Conservation (phyloP, 2,113 vertebrate genomes). For the Hippocampus zosterae region DNA sequence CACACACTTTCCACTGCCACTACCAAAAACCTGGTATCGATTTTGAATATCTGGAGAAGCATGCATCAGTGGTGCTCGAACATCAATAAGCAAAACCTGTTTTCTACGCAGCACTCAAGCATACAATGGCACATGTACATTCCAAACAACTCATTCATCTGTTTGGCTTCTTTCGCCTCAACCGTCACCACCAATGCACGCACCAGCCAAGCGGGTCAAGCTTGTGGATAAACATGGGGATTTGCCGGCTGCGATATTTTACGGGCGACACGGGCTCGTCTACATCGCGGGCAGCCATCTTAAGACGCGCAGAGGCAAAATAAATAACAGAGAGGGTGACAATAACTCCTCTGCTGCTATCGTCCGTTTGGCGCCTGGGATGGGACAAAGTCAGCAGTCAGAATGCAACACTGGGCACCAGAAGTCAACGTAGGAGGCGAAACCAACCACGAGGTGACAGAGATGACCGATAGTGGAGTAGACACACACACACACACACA, state of each 20-base stretch:
- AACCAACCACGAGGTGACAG: constrained; percentile 22
- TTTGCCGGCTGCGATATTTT: constrained; percentile 60
- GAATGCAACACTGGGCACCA: constrained; percentile 21
- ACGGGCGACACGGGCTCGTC: constrained; percentile 59
- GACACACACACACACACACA: not conserved
- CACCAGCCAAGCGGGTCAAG: constrained; percentile 53
- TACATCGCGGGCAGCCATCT: constrained; percentile 73
- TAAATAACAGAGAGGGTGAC: constrained; percentile 64
- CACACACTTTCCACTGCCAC: no score
- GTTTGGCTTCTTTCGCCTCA: constrained; percentile 6
- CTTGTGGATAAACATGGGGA: constrained; percentile 72
- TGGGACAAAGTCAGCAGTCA: not conserved
- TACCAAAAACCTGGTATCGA: no score
- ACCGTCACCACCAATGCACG: not conserved
- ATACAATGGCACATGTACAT: constrained; percentile 28
- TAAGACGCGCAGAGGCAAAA: constrained; percentile 64
- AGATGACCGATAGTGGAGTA: constrained; percentile 35
- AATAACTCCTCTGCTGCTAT: constrained; percentile 40
- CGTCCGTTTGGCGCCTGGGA: constrained; percentile 14
- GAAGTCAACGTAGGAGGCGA: constrained; percentile 30
- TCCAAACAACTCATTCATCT: constrained; percentile 39
- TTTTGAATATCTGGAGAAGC: no score
- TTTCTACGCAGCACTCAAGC: constrained; percentile 20
- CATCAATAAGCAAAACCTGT: not conserved
- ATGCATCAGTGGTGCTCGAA: no score